Evolutionary conservation across 35 echinoderm and acorn worm genomes (phyloP).

Genomic region (Stichopus chloronotus): DNA sequence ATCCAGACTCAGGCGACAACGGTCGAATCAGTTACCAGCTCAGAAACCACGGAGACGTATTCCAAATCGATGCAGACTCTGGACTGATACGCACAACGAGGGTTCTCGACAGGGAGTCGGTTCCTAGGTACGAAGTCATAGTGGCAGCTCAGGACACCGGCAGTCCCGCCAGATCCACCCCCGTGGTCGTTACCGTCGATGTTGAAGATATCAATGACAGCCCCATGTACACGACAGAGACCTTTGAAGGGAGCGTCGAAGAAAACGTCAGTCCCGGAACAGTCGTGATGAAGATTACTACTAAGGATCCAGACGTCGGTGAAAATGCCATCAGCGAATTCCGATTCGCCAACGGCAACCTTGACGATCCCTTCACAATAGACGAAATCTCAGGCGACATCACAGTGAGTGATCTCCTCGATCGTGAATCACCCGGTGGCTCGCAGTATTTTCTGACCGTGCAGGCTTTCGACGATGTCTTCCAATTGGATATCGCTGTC

Average conservation of each 20-base stretch:
- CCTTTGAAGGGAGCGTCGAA: conserved; percentile 66
- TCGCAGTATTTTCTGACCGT: conserved; percentile 56
- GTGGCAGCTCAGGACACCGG: conserved; percentile 80
- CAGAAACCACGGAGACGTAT: conserved; percentile 66
- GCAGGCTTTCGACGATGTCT: conserved; percentile 64
- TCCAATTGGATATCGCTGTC: conserved; percentile 68
- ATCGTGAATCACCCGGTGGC: conserved; percentile 58
- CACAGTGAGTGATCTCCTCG: conserved; percentile 64
- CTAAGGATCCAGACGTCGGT: conserved; percentile 73
- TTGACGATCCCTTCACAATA: conserved; percentile 57
- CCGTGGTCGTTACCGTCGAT: conserved; percentile 60
- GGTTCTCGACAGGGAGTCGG: conserved; percentile 74
- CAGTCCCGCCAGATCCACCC: conserved; percentile 57
- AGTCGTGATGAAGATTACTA: conserved; percentile 72
- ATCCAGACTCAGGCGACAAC: conserved; percentile 64
- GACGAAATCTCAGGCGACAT: conserved; percentile 71
- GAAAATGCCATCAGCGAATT: conserved; percentile 62
- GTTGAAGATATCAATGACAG: conserved; percentile 92
- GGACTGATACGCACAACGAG: conserved; percentile 69
- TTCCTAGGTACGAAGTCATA: conserved; percentile 61
- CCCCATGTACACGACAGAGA: conserved; percentile 64
- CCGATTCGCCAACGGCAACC: conserved; percentile 36
- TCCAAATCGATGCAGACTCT: conserved; percentile 59
- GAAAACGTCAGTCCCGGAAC: conserved; percentile 74
- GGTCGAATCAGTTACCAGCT: conserved; percentile 73